phyloP scores from a whole-genome alignment of 2,797 vertebrate genomes.

The Yasuhikotakia modesta region DNA sequence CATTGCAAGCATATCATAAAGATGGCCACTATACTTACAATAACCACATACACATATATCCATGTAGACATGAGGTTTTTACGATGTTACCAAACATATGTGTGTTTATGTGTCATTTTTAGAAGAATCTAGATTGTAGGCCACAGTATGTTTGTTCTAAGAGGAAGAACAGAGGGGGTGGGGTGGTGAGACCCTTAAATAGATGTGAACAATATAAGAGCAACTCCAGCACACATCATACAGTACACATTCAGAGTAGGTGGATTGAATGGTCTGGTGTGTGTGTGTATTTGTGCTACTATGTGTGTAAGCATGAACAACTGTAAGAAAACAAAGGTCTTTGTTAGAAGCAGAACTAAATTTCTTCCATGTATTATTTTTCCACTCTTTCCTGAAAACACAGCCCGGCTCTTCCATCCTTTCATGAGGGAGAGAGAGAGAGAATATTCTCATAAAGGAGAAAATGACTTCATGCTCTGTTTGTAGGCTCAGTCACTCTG shows the following conservation, averaged over 20 bases:
- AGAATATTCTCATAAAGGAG: constrained; percentile 14
- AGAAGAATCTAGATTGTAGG: not conserved
- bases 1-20: no score
- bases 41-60: no score
- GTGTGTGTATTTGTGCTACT: not conserved
- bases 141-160: constrained; percentile 3
- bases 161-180: not conserved
- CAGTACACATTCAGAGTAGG: not conserved
- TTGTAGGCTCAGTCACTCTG: constrained; percentile 21
- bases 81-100: no score
- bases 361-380: constrained; percentile 37
- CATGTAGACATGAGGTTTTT: no score
- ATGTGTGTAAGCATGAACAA: constrained; percentile 19
- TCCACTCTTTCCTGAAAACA: constrained; percentile 9
- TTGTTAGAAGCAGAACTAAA: constrained; percentile 22
- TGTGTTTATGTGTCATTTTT: not conserved
- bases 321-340: constrained; percentile 27
- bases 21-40: no score
- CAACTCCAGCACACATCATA: constrained; percentile 10
- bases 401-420: not conserved
- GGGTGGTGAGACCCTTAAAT: not conserved
- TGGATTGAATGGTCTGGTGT: constrained; percentile 13
- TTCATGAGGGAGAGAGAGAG: constrained; percentile 1
- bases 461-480: no score
- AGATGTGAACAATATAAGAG: constrained; percentile 17